These are phyloP conservation scores for Lysandra coridon DNA, from an alignment of 2,888 invertebrate species.

Conservation along the genomic window DNA sequence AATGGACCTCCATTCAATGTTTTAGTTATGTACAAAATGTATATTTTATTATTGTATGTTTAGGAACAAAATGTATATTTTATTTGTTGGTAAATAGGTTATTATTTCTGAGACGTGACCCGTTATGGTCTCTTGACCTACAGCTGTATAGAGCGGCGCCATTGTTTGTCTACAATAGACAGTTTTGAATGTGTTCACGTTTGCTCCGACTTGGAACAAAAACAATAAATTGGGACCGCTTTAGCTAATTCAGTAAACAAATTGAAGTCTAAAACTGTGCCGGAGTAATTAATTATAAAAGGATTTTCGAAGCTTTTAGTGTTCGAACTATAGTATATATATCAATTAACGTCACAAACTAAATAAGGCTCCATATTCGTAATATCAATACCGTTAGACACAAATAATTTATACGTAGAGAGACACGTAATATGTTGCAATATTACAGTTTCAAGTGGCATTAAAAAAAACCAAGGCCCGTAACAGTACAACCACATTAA, in stretches of 20 bases:
- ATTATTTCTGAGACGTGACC: constrained; percentile 11
- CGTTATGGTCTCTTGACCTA: constrained; percentile 17
- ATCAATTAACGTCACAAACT: not conserved
- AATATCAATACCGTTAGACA: not conserved
- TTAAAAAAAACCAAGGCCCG: not conserved
- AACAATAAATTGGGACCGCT: constrained; percentile 15
- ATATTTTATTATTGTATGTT: not conserved
- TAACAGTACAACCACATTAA: not conserved
- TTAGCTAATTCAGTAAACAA: constrained; percentile 16
- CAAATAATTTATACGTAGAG: not conserved
- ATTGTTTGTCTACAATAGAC: constrained; percentile 6
- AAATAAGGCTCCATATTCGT: not conserved
- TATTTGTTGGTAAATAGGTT: constrained; percentile 3
- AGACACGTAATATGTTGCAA: not conserved
- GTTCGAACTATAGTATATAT: not conserved
- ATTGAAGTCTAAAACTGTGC: not conserved
- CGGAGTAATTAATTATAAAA: constrained; percentile 13
- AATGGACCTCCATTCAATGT: not conserved
- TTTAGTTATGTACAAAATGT: not conserved
- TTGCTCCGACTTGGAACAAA: not conserved
- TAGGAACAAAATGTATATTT: not conserved
- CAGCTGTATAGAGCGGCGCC: not conserved
- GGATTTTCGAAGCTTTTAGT: constrained; percentile 7
- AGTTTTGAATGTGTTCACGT: constrained; percentile 15
- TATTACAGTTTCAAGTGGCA: not conserved